These are phyloP conservation scores for Delia radicum DNA, from an alignment of 1,140 invertebrate species.

Conservation along the genomic window DNA sequence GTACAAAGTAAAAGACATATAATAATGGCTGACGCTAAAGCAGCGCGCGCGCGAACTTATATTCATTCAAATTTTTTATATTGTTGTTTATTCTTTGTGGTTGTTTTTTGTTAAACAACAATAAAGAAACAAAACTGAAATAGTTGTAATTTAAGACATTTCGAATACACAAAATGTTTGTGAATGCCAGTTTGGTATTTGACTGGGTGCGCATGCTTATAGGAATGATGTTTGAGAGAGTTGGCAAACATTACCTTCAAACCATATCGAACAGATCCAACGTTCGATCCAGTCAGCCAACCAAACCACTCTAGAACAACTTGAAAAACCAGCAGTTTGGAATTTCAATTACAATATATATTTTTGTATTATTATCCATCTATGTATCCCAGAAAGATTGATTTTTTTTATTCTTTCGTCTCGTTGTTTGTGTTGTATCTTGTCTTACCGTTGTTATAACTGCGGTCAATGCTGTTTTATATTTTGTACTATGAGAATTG, in stretches of 20 bases:
- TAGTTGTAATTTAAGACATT: neutral
- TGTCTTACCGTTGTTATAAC: constrained; percentile 1
- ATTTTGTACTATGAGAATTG: neutral
- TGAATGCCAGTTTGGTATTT: too few species aligned
- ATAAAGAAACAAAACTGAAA: neutral
- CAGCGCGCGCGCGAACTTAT: neutral
- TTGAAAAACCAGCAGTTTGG: constrained; percentile 11
- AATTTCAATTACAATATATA: constrained; percentile 5
- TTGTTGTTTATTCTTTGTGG: neutral
- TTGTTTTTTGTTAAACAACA: neutral
- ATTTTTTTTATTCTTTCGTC: too few species aligned
- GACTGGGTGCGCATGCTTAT: neutral
- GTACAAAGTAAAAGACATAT: neutral
- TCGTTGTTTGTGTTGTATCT: neutral
- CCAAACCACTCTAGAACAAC: neutral
- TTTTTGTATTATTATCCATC: constrained; percentile 7
- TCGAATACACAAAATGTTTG: neutral
- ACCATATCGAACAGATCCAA: neutral
- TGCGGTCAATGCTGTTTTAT: constrained; percentile 2
- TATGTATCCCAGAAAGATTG: neutral
- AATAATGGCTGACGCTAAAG: neutral
- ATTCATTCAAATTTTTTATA: neutral
- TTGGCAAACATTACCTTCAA: neutral
- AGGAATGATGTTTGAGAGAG: neutral
- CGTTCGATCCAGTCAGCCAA: neutral